Evolutionary conservation across 2,797 vertebrate species (phyloP), one percentile per base, ranked within the genome.

Genomic region (Micrastur ruficollis): DNA sequence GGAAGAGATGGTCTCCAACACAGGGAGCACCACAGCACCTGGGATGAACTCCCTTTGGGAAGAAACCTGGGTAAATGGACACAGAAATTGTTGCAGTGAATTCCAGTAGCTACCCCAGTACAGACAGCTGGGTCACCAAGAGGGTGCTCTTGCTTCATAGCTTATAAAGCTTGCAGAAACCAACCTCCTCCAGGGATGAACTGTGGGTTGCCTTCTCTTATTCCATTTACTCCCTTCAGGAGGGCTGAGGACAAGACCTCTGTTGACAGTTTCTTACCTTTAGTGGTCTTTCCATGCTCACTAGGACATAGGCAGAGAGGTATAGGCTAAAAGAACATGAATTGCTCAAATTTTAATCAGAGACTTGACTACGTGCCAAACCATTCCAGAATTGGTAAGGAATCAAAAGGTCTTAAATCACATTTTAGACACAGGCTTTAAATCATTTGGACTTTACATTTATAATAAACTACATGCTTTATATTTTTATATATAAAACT

Each of bases 361-460:
- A 81, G 32, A 78, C 31, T 78, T 95, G 90, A 80, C 52, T 66
- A 82, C n/a, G 26, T 83, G 84, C 93, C 94, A 97, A 95, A 75
- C 23, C 36, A 89, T 86, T 56, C 32, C 40, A 88, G 68, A 89
- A 88, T 2, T 94, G 82, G 83, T 93, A 90, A 92, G 71, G 75
- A 94, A 92, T 96, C 79, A 95, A 89, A 93, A 94, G 44, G 31
- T 78, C 72, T 91, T 96, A 93, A 94, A 95, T 92, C 58, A 83
- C 8, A 4, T 55, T 80, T 93, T 72, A 95, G 75, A 93, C 56
- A 55, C 20, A 62, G 68, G 34, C 81, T 81, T 93, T 92, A 94
- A 96, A 95, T 94, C 83, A 94, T 85, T 76, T 93, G 90, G 75
- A 95, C 81, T 89, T 96, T 67, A 94, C 62, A 84, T 95, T 93